A percentile compares a stretch with the other conserved stretches of the same genome.
Conservation (phyloP, 2,797 vertebrate genomes). For the Pangasius macronema region DNA sequence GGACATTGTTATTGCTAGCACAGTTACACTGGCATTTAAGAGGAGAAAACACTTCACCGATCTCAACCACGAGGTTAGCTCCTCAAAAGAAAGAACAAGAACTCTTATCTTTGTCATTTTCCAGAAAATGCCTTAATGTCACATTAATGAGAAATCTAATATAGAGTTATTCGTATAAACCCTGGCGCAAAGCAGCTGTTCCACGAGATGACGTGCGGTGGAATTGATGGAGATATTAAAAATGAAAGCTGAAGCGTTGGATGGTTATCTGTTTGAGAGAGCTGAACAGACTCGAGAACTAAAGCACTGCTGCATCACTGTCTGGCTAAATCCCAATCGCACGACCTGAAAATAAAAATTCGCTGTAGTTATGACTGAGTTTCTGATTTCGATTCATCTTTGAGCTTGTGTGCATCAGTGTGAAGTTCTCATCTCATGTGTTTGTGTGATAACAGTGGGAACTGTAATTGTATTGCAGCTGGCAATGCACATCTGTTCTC, state of each 20-base stretch:
- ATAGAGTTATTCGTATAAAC: neutral
- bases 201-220: neutral
- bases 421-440: neutral
- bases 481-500: slow-evolving; percentile 70
- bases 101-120: neutral
- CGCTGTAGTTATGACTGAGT: neutral
- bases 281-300: neutral
- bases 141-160: neutral
- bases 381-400: neutral
- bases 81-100: neutral
- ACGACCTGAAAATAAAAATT: neutral
- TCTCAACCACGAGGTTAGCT: neutral
- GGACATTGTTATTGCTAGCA: neutral
- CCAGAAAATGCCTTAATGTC: no score
- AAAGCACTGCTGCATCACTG: neutral
- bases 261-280: neutral
- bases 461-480: slow-evolving; percentile 65
- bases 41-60: no score
- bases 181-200: neutral
- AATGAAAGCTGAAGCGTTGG: neutral
- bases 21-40: neutral
- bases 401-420: neutral
- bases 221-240: no score
- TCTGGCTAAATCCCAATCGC: neutral
- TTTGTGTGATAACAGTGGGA: slow-evolving; percentile 54